Evolutionary conservation across 2,113 vertebrate genomes (phyloP).

Genomic region (Gorsachius goisagi): DNA sequence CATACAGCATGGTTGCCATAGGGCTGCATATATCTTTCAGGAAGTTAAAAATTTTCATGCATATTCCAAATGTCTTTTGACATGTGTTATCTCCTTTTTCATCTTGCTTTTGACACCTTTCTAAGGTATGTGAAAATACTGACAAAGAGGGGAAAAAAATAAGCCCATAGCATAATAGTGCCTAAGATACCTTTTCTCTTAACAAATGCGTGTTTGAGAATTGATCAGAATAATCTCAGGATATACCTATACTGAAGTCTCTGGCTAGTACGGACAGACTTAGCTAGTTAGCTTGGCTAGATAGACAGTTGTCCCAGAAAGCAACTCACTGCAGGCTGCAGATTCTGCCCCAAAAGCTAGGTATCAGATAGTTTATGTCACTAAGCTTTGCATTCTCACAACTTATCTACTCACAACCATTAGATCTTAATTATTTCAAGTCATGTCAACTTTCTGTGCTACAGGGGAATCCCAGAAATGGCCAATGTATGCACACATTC

Average conservation of each 20-base stretch:
- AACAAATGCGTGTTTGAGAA: not conserved
- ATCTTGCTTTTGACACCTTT: not conserved
- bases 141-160: not conserved
- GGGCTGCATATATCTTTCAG: not conserved
- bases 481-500: not conserved
- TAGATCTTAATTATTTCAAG: not conserved
- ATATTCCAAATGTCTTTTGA: not conserved
- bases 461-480: not conserved
- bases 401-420: not conserved
- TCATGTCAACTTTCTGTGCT: not conserved
- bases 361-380: not conserved
- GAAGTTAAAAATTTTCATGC: not conserved
- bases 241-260: not conserved
- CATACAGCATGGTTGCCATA: not conserved
- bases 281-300: not conserved
- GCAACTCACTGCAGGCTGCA: not conserved
- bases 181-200: not conserved
- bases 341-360: not conserved
- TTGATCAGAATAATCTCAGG: not conserved
- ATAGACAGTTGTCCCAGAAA: not conserved
- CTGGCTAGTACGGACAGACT: not conserved
- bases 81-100: not conserved
- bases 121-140: not conserved
- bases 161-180: not conserved
- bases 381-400: not conserved